A percentile compares a stretch with the other conserved stretches of the same genome.
These are phyloP conservation scores for Frankliniella fusca DNA, from an alignment of 2,888 invertebrate species.

Conservation along the genomic window DNA sequence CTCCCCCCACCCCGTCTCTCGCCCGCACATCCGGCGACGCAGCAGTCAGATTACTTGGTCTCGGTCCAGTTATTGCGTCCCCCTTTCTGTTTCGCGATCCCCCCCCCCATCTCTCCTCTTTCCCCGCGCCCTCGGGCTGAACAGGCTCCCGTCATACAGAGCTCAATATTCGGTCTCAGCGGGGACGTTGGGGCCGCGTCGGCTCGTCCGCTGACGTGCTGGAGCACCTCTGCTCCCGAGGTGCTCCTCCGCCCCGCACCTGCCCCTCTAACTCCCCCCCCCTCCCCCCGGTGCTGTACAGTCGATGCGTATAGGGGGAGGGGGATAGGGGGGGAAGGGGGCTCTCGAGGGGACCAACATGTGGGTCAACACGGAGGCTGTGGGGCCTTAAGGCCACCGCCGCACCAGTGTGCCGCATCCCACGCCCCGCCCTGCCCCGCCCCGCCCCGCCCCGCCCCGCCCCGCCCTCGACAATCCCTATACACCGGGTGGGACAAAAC, in stretches of 20 bases:
- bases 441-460: not conserved
- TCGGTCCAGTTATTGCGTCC: not conserved
- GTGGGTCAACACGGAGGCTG: not conserved
- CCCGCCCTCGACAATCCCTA: not conserved
- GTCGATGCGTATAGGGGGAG: not conserved
- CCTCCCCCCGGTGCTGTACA: not conserved
- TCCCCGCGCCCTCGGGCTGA: not conserved
- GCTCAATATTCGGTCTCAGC: slow-evolving; percentile 4
- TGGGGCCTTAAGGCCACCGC: not conserved
- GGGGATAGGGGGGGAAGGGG: not conserved
- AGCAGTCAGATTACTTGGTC: not conserved
- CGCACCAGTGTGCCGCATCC: not conserved
- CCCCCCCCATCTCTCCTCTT: not conserved
- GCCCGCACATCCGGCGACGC: not conserved
- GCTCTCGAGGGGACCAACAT: not conserved
- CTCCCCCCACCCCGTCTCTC: not conserved
- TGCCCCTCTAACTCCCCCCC: not conserved
- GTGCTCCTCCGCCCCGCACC: not conserved
- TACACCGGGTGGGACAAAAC: no score
- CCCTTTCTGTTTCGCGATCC: no score
- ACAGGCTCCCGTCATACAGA: not conserved
- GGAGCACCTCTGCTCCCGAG: not conserved
- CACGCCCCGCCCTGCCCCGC: not conserved
- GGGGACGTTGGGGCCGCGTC: not conserved
- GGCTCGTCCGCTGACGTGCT: not conserved